Base-by-base conservation (phyloP, 53 echinoderm and acorn worm genomes). In the Holothuria scabra region DNA sequence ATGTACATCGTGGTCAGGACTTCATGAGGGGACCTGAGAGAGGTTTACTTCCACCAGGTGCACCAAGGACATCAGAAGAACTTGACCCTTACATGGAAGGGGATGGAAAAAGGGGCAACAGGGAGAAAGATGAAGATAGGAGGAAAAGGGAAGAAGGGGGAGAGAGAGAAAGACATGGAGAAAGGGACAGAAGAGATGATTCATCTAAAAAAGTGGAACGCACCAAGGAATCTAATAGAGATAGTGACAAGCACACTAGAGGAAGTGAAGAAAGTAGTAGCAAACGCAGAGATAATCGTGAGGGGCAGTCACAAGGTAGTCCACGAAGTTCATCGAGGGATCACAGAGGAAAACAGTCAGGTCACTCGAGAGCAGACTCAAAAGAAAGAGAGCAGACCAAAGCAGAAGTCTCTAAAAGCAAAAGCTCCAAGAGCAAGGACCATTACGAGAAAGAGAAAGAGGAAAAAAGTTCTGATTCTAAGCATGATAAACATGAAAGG, bases 231-330 rank as follows among this genome's bases (percentile, higher is more conserved):
- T 58, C 20, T 33, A 11, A 20, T 20, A 68, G 87, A 83, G 88
- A 90, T 32, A 59, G 85, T 63, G 90, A 93, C 34, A 87, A 85
- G 56, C 68, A 83, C 49, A 52, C 82, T 37, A 84, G 86, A 66
- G 81, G 79, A 56, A 62, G 66, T 52, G 46, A 56, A 56, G 86
- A 76, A 35, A 58, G 74, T 52, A 59, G 68, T 22, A 86, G 67
- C 49, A 80, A 85, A 55, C 74, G 68, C 67, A 82, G 74, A 60
- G 48, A 72, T 24, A 48, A 44, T 38, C 41, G 46, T 41, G 72
- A 72, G 12, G 72, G 25, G 11, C 72, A 44, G n/a, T n/a, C 72
- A 25, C 33, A 67, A 31, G 44, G n/a, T 5, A 72, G 72, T 28
- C 72, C 72, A 72, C 2, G 72, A 72, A 72, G 72, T 34, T 48